phyloP scores from a whole-genome alignment of 2,113 vertebrate genomes.

The Petromus typicus region DNA sequence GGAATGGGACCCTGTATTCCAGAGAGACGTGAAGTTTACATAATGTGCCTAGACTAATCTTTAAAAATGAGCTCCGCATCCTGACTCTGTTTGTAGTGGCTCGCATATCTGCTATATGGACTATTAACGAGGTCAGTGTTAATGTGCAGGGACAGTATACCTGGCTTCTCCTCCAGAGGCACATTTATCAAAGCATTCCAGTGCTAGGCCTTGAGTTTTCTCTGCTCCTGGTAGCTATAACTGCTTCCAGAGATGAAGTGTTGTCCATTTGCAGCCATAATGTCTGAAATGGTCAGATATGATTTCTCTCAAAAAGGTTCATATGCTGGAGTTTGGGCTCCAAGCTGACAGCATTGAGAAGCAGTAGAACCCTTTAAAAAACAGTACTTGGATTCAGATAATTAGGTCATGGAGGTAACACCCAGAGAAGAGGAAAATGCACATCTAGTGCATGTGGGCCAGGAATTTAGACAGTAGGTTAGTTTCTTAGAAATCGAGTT shows the following conservation, averaged over 20 bases:
- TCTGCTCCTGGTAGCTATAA: neutral
- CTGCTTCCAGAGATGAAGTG: neutral
- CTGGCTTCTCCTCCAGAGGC: rapidly evolving
- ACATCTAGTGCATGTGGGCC: neutral
- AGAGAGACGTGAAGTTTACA: neutral
- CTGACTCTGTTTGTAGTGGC: neutral
- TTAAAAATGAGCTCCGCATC: neutral
- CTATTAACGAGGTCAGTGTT: neutral
- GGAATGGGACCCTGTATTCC: neutral
- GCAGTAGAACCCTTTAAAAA: neutral
- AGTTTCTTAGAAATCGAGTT: neutral
- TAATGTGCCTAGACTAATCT: neutral
- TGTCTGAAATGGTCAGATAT: neutral
- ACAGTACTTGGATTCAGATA: rapidly evolving
- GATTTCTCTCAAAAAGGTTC: neutral
- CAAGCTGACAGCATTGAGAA: neutral
- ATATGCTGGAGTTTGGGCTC: neutral
- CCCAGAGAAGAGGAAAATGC: neutral
- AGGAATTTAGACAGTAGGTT: neutral
- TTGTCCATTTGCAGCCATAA: neutral
- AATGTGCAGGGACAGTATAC: neutral
- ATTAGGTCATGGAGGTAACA: neutral
- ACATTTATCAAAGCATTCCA: too few species aligned
- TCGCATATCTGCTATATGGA: neutral
- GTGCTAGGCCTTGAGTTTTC: neutral